Evolutionary conservation across 1,140 invertebrate species (phyloP).

Genomic region (Solenopsis invicta): DNA sequence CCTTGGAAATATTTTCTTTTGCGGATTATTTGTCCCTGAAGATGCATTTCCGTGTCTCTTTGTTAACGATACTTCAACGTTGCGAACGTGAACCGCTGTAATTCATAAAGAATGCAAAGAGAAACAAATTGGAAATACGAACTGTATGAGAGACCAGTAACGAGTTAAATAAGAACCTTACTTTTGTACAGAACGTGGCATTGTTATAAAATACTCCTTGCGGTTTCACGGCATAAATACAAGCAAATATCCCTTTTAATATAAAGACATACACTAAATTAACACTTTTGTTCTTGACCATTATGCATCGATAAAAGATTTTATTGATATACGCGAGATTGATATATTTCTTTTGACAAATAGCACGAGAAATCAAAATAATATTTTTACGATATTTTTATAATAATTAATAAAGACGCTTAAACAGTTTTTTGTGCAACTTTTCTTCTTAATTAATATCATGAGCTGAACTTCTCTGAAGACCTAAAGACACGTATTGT

Average conservation of each 20-base stretch:
- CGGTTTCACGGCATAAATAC: not conserved
- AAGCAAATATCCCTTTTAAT: not conserved
- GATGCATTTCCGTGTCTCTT: constrained; percentile 39
- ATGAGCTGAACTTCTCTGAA: not conserved
- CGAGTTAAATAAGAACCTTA: constrained; percentile 9
- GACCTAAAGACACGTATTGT: constrained; percentile 36
- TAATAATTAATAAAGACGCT: not conserved
- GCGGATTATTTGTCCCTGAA: constrained; percentile 44
- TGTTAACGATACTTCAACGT: not conserved
- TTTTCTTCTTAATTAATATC: constrained; percentile 53
- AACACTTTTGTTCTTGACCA: not conserved
- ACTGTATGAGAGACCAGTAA: not conserved
- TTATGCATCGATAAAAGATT: not conserved
- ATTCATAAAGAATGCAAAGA: constrained; percentile 26
- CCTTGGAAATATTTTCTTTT: constrained; percentile 56
- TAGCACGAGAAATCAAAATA: not conserved
- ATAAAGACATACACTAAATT: not conserved
- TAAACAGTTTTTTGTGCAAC: not conserved
- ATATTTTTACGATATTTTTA: not conserved
- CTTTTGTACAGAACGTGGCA: not conserved
- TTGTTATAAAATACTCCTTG: not conserved
- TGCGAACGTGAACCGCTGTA: not conserved
- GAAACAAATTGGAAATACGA: constrained; percentile 44
- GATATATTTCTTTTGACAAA: constrained; percentile 2
- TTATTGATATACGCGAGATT: no score